Evolutionary conservation across 2,888 invertebrate species (phyloP), one percentile per base, ranked within the genome.

Genomic region (Patella depressa): DNA sequence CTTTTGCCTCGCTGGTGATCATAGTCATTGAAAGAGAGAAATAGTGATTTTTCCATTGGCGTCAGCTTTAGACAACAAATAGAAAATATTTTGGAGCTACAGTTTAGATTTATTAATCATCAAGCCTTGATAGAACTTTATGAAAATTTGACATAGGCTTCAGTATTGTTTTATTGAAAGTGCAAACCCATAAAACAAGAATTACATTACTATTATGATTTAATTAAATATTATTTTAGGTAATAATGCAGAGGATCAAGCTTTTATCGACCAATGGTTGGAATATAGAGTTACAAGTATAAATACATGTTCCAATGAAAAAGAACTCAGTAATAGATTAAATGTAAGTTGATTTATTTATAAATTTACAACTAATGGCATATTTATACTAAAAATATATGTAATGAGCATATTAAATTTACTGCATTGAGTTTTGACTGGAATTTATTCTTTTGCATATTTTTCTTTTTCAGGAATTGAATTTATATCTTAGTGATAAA

Each of bases 241-340:
- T 17, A 74, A 80, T 19, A 80, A 72, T 14, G 19, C 82, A 34
- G 86, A 83, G 78, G 88, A 88, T n/a, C 82, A 85, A 54, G 85
- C 87, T 74, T 84, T 81, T 3, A 85, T 88, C 55, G 87, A 87
- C 78, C 90, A 90, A 74, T 90, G 90, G 90, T 72, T 89, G 24
- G 90, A 90, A 75, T 90, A 89, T 79, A 81, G 85, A 73, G 80
- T 84, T 2, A 84, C 83, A 19, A 79, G 83, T 9, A 24, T 89
- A 17, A 88, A 88, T 74, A 82, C 85, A 75, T 85, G 86, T 78
- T 78, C 77, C 0, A 75, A 79, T 14, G 83, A 84, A 72, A 82
- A 82, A 72, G 86, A 86, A 57, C 73, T 79, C 14, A 34, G 54
- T 11, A 53, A 79, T 53, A 72, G 24, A 69, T 77, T 81, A n/a